Evolutionary conservation across 2,113 vertebrate genomes (phyloP), one percentile per base, ranked within the genome.

Genomic region (Mionectes macconnelli): DNA sequence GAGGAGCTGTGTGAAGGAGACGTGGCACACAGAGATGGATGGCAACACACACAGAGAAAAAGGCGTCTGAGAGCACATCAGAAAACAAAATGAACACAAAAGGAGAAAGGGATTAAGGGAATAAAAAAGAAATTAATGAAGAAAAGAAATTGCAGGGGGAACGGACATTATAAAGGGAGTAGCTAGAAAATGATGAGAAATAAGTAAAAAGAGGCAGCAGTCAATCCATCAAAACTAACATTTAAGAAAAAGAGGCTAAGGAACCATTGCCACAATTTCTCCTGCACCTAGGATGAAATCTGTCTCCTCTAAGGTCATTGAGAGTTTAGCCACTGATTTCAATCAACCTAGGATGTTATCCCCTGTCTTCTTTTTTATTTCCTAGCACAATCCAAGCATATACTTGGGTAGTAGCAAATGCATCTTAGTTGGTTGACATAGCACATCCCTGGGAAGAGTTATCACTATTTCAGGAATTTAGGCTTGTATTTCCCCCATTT

Each of bases 241-340:
- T 66, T 90, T 80, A 94, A 85, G 67, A 79, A 84, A 83, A 84
- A 78, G 23, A 53, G 24, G 50, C 45, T 72, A 14, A 49, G 37
- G 55, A 95, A 55, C 33, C n/a, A 73, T 44, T 77, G 33, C 23
- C 57, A 42, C 39, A 85, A 55, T 90, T 91, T 83, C 50, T 87
- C 8, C 53, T 76, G 42, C 9, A 62, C 16, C 44, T 78, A 47
- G 33, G 28, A 81, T 74, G 70, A 79, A 95, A 89, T 66, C 33
- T 74, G 10, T 70, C 53, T 87, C 35, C 56, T 78, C 25, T 60
- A 74, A 87, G 87, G 75, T 73, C 45, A 79, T 17, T 14, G 5
- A 57, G 84, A 91, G 15, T 87, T 91, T 79, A 91, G 73, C 45
- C 45, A 42, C 27, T 87, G 49, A 42, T 79, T 96, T 96, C 57